Evolutionary conservation across 2,797 vertebrate species (phyloP).

Genomic region (Alosa sapidissima): DNA sequence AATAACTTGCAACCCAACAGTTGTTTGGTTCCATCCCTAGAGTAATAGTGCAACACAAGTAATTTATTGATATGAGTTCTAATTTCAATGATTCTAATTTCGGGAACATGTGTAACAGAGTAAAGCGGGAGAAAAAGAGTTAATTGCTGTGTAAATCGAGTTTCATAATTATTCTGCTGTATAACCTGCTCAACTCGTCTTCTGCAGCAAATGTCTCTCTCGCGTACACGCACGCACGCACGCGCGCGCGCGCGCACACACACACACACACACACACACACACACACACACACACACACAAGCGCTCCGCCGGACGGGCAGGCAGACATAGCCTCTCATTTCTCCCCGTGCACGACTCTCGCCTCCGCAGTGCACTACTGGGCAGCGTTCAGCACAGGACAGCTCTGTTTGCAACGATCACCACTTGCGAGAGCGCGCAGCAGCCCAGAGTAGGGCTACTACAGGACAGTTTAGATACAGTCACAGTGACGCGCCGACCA

Average conservation of each 20-base stretch:
- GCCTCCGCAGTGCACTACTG: conserved; percentile 75
- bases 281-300: not conserved
- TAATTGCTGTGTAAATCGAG: not conserved
- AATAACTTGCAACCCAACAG: too few relatives aligned
- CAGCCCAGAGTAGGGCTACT: conserved; percentile 28
- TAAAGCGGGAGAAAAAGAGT: not conserved
- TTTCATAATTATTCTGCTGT: not conserved
- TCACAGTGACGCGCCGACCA: conserved; percentile 24
- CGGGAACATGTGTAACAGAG: not conserved
- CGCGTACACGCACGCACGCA: not conserved
- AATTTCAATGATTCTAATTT: not conserved
- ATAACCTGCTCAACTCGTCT: not conserved
- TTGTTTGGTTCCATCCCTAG: not conserved
- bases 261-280: not conserved
- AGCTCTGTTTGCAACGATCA: conserved; percentile 19
- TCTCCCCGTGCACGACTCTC: conserved; percentile 56
- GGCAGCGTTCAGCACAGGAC: conserved; percentile 69
- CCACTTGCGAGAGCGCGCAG: conserved; percentile 32
- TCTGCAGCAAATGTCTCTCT: not conserved
- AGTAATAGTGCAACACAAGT: not conserved
- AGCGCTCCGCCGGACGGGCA: not conserved
- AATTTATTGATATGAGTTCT: not conserved
- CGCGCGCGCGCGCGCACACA: not conserved
- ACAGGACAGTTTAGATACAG: conserved; percentile 13
- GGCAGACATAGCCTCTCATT: conserved; percentile 51